Percentiles rank a stretch among this genome's conserved stretches.
These are phyloP conservation scores for Trididemnum clinides DNA, from an alignment of 23 tunicate species.

Conservation along the genomic window DNA sequence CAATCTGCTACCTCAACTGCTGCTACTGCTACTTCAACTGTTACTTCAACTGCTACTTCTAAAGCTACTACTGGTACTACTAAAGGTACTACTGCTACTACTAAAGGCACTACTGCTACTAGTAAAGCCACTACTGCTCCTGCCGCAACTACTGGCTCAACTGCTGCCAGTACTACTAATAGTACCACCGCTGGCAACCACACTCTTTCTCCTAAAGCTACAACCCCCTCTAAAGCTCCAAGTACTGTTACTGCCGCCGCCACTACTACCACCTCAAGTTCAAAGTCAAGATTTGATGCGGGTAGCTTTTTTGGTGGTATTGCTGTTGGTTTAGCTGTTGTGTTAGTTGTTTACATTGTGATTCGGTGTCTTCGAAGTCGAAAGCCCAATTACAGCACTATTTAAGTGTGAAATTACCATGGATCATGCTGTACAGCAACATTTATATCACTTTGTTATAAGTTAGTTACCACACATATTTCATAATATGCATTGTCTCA, in stretches of 20 bases:
- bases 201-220: no score
- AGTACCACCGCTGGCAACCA: neutral
- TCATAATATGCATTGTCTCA: no score
- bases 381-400: neutral
- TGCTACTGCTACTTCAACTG: neutral
- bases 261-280: neutral
- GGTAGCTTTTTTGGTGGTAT: slow-evolving; percentile 38
- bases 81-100: neutral
- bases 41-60: neutral
- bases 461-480: no score
- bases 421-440: no score
- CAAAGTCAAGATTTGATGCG: neutral
- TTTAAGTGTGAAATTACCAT: no score
- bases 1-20: neutral
- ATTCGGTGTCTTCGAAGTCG: neutral
- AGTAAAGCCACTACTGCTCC: neutral
- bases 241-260: neutral
- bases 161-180: neutral
- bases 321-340: neutral
- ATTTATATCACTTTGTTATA: no score
- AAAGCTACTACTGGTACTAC: neutral
- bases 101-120: neutral
- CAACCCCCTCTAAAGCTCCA: neutral
- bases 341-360: neutral
- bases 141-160: neutral